A percentile compares a stretch with the other conserved stretches of the same genome.
Evolutionary conservation across 2,797 vertebrate species (phyloP).

Genomic region (Erithacus rubecula): DNA sequence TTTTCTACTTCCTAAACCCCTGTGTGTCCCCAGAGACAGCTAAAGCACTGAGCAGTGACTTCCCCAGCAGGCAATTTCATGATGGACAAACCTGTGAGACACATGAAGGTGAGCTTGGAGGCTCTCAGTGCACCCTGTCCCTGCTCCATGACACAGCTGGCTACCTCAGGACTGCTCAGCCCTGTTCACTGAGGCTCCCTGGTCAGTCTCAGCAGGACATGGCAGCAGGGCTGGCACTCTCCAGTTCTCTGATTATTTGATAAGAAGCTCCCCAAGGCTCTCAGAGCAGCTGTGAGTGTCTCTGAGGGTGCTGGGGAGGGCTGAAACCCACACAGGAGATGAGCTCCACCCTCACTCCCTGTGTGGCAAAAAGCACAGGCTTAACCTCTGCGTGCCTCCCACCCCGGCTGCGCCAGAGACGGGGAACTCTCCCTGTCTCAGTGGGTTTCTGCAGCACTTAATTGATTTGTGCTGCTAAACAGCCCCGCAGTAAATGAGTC

Average conservation of each 20-base stretch:
- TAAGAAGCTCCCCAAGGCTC: neutral
- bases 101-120: neutral
- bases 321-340: neutral
- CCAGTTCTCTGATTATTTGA: neutral
- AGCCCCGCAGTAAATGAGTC: neutral
- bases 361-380: neutral
- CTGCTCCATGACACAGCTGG: neutral
- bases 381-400: neutral
- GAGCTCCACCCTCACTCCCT: neutral
- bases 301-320: neutral
- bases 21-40: neutral
- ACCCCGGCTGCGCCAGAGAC: neutral
- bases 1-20: neutral
- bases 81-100: neutral
- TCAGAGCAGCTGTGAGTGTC: neutral
- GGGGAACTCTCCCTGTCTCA: neutral
- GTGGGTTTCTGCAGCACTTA: neutral
- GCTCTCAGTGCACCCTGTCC: neutral
- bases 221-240: neutral
- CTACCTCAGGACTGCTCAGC: neutral
- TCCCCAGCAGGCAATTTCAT: neutral
- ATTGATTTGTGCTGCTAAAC: slow-evolving; percentile 21
- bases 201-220: neutral
- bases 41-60: neutral
- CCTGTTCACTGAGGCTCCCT: fast-evolving